Conservation (phyloP, 2,797 vertebrate species). For the Labroides dimidiatus region DNA sequence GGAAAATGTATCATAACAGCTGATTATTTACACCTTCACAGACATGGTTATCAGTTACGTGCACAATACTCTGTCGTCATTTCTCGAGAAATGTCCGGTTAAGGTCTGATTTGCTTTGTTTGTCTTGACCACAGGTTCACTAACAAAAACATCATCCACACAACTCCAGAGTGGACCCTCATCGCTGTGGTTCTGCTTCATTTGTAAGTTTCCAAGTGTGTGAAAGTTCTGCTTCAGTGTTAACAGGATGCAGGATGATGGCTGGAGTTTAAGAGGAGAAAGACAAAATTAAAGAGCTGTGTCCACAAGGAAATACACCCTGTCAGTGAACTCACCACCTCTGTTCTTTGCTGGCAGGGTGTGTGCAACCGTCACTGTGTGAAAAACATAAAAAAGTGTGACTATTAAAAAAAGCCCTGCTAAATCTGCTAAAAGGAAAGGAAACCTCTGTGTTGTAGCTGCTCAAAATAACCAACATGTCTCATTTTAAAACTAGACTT, state of each 20-base stretch:
- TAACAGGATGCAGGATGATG: neutral
- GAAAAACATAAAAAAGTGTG: neutral
- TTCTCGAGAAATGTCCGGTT: neutral
- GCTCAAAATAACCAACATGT: too few relatives aligned
- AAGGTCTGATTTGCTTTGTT: neutral
- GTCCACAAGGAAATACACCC: neutral
- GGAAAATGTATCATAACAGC: conserved; percentile 2
- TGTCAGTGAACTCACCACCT: conserved; percentile 47
- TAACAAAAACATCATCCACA: conserved; percentile 84
- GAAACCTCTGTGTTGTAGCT: too few relatives aligned
- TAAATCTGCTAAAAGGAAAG: neutral
- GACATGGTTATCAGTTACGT: too few relatives aligned
- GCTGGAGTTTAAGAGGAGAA: neutral
- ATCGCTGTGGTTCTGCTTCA: conserved; percentile 81
- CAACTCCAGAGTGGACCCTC: conserved; percentile 83
- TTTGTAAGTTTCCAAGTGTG: conserved; percentile 75
- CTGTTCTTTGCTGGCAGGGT: conserved; percentile 21
- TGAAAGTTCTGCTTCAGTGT: neutral
- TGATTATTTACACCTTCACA: neutral
- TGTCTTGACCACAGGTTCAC: conserved; percentile 74
- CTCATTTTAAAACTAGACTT: too few relatives aligned
- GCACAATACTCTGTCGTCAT: too few relatives aligned
- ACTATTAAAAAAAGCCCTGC: neutral
- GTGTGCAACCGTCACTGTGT: conserved; percentile 14
- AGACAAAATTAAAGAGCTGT: neutral